These are phyloP conservation scores for Calidris pugnax DNA, from an alignment of 2,113 vertebrate species.

Conservation along the genomic window DNA sequence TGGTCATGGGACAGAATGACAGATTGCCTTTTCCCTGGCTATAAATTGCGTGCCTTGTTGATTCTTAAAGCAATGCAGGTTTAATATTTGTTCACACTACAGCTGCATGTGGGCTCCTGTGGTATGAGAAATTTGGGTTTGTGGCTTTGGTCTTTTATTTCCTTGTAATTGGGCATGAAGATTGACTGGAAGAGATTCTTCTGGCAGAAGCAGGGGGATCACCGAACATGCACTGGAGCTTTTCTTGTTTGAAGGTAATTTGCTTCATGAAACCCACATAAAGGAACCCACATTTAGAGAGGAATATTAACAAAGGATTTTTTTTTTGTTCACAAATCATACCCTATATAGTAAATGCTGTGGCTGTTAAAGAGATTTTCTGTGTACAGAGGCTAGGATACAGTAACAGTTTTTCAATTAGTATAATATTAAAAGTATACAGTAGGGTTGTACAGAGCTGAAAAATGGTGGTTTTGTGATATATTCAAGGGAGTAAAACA, in stretches of 20 bases:
- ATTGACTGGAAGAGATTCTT: not conserved
- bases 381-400: not conserved
- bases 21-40: not conserved
- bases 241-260: not conserved
- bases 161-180: not conserved
- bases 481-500: slow-evolving; percentile 12
- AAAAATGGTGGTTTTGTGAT: slow-evolving; percentile 16
- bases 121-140: not conserved
- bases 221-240: not conserved
- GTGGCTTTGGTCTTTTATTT: not conserved
- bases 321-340: not conserved
- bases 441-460: not conserved
- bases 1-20: accelerated
- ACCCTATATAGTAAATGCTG: not conserved
- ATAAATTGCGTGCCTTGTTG: accelerated
- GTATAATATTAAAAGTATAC: not conserved
- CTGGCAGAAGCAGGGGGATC: not conserved
- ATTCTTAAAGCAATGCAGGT: not conserved
- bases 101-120: not conserved
- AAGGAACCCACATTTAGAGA: slow-evolving; percentile 4
- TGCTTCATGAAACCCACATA: not conserved
- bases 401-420: slow-evolving; percentile 12
- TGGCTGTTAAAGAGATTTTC: not conserved
- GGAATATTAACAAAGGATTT: not conserved
- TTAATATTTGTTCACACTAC: not conserved